Evolutionary conservation across 2,888 invertebrate species (phyloP).

Genomic region (Stenchaetothrips biformis): DNA sequence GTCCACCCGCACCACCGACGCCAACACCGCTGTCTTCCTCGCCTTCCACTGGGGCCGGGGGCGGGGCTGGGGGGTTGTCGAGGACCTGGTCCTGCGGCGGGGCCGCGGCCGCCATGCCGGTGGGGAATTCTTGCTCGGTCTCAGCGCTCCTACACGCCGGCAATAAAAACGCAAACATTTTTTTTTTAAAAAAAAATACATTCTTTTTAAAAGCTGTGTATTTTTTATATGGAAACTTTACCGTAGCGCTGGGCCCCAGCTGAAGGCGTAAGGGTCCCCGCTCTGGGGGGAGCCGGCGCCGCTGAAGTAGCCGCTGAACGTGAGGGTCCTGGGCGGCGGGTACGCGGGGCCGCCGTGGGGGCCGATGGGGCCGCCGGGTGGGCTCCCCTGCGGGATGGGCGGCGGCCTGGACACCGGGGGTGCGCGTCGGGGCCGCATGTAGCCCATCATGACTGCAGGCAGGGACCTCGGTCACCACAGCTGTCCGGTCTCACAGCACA

Average conservation of each 20-base stretch:
- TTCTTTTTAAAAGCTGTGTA: background rate
- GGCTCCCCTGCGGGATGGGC: background rate
- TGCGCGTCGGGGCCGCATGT: background rate
- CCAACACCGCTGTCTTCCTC: too few species aligned
- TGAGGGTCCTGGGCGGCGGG: background rate
- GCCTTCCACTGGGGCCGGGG: background rate
- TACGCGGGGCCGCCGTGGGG: background rate
- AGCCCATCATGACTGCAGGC: background rate
- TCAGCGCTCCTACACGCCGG: background rate
- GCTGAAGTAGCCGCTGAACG: conserved; percentile 10
- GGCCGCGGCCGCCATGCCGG: background rate
- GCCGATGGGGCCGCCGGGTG: background rate
- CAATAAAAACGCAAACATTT: too few species aligned
- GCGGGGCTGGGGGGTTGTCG: background rate
- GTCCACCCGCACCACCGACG: too few species aligned
- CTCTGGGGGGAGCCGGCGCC: background rate
- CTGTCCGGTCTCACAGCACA: too few species aligned
- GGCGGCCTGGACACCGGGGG: background rate
- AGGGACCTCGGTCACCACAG: background rate
- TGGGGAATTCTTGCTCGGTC: background rate
- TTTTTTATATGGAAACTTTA: background rate
- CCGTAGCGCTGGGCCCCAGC: background rate
- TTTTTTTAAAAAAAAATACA: too few species aligned
- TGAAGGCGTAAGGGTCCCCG: background rate
- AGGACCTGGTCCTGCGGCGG: background rate